phyloP scores from a whole-genome alignment of 2,888 invertebrate species.

The Gastracanthus pulcherrimus region DNA sequence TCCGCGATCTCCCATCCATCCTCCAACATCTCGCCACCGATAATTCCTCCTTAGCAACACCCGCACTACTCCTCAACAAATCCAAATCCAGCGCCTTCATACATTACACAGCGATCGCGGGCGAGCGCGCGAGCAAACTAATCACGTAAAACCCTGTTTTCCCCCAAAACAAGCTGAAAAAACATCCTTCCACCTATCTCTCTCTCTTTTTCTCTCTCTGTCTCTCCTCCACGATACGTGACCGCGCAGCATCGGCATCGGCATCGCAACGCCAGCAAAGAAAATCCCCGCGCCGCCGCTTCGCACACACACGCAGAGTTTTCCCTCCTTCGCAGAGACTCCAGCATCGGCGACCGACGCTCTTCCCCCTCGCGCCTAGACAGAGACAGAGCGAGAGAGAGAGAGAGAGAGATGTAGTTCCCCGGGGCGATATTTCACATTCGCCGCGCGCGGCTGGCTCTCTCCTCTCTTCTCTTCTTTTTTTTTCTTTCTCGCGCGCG shows the following conservation, averaged over 20 bases:
- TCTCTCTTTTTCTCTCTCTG: not conserved
- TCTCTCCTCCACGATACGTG: not conserved
- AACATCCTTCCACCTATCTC: constrained; percentile 13
- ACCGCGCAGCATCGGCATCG: not conserved
- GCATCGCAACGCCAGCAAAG: not conserved
- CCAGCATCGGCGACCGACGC: not conserved
- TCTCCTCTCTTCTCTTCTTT: not conserved
- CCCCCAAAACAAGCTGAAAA: constrained; percentile 44
- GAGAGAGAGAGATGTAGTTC: not conserved
- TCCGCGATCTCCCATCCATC: no score
- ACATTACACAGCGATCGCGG: no score
- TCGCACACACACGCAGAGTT: constrained; percentile 3
- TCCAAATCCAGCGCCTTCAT: no score
- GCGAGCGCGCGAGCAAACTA: constrained; percentile 19
- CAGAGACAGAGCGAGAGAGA: no score
- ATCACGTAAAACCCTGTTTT: constrained; percentile 38
- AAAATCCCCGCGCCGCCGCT: no score
- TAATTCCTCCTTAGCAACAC: no score
- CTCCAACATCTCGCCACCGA: no score
- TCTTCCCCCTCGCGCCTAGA: not conserved
- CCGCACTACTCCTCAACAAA: no score
- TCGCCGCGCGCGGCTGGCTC: constrained; percentile 33
- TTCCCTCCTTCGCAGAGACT: constrained; percentile 1
- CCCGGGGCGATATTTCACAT: constrained; percentile 56
- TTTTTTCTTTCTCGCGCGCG: constrained; percentile 1